A percentile compares a stretch with the other conserved stretches of the same genome.
These are phyloP conservation scores for Copsychus sechellarum DNA, from an alignment of 2,113 vertebrate genomes.

Conservation along the genomic window DNA sequence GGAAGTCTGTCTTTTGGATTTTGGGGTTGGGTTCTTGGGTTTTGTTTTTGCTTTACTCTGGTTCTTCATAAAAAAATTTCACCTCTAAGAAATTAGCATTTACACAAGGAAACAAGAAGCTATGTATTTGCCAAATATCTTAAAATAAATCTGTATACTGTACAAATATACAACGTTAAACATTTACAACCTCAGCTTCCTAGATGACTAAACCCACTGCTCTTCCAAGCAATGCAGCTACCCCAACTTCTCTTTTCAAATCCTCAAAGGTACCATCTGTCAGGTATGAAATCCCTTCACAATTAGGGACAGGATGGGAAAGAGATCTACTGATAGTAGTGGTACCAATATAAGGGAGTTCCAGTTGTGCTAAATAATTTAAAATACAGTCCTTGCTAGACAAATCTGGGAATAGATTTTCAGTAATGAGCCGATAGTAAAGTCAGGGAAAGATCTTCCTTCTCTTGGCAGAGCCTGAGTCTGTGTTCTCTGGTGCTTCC, in stretches of 20 bases:
- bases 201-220: not conserved
- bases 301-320: not conserved
- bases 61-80: conserved; percentile 6
- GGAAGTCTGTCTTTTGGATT: not conserved
- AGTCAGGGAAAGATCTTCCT: conserved; percentile 55
- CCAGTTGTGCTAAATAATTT: not conserved
- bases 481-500: not conserved
- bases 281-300: not conserved
- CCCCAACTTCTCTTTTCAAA: not conserved
- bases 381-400: not conserved
- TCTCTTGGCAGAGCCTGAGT: conserved; percentile 38
- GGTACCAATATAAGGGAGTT: not conserved
- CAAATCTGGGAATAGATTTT: not conserved
- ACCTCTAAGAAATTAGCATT: conserved; percentile 42
- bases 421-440: not conserved
- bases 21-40: not conserved
- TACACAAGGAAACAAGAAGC: conserved; percentile 37
- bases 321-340: not conserved
- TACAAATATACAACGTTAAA: conserved; percentile 69
- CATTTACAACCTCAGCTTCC: conserved; percentile 33
- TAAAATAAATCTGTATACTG: conserved; percentile 66
- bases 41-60: not conserved
- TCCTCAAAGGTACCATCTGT: not conserved
- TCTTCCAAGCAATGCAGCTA: not conserved
- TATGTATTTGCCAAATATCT: not conserved